Base-by-base conservation (phyloP, 1,140 invertebrate species). In the Kradibia gibbosae region DNA sequence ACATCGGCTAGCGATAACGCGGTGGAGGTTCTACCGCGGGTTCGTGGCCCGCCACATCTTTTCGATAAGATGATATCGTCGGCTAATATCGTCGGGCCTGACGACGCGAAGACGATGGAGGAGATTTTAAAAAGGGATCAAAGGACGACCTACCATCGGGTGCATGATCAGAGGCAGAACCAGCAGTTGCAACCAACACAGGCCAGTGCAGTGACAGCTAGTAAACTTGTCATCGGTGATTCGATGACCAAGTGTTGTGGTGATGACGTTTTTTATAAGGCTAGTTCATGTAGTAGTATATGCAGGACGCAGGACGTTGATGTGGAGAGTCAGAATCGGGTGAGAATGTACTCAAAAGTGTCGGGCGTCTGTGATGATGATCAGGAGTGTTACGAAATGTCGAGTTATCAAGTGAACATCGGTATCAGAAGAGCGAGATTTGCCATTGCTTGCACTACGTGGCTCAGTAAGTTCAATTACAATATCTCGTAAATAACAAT, bases 131-230 rank as follows among this genome's bases (percentile, higher is more conserved):
- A 0, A 0, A 87, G 90, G 36, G 90, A 91, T 82, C 89, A 90
- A 76, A 88, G 90, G 84, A 91, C 90, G 62, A 91, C 90, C 3
- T 84, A 74, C 8, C 90, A 91, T 50, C 71, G 88, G 76, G 84
- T 91, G 28, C 78, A 85, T n/a, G 86, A 86, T 53, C 80, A 55
- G n/a, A 25, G 67, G 50, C 50, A 31, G 22, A 34, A 20, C 15
- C 74, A 31, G 80, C 34, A 82, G 78, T 72, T 20, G 60, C 62
- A 57, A 73, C 8, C 78, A n/a, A n/a, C n/a, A 62, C 45, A 22
- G 50, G 17, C 36, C 62, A 74, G 75, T 71, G 53, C 50, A 65
- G 65, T 78, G 60, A 62, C 42, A 39, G 62, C 45, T 57, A 74
- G 65, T 31, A 80, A 75, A 72, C 50, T 57, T 11, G 39, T 55